Base-by-base conservation (phyloP, 2,888 invertebrate species). In the Apotomis betuletana region DNA sequence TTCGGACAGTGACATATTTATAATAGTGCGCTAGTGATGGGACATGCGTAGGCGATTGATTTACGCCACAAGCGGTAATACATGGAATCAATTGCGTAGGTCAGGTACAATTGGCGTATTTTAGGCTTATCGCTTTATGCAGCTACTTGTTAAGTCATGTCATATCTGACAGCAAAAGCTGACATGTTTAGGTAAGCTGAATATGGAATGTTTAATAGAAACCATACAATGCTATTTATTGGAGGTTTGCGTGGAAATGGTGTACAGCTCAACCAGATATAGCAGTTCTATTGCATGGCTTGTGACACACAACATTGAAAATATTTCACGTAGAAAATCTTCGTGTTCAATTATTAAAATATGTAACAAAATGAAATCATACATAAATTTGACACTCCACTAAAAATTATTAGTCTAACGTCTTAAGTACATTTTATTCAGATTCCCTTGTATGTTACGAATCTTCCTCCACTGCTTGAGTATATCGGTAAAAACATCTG, bases 21-120 rank as follows among this genome's bases (percentile, higher is more conserved):
- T 76, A 74, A 74, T 73, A 69, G 69, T 68, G 67, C 67, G 46
- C 67, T 59, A 68, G 72, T 72, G 72, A 72, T 68, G 72, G 63
- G 54, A 63, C 72, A 63, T 57, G 86, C 86, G 91, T 90, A 80
- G 91, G 91, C 84, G 83, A 83, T 82, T 87, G 90, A 90, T 90
- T 87, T 90, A 91, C 82, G 69, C 76, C 71, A 59, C 68, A 65
- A 59, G 70, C 70, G 74, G 74, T 69, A 70, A 74, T 72, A 65
- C 73, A 70, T 74, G 72, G 69, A 75, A 70, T 69, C 64, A 69
- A 69, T 69, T 73, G 73, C 67, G 72, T 67, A 72, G 72, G 72
- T 68, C 72, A 72, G 67, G 72, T 63, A 72, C 61, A 58, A 71
- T 68, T 68, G 52, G 59, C 72, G 70, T 58, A 59, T 67, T 71